A percentile compares a stretch with the other conserved stretches of the same genome.
Evolutionary conservation across 1,140 invertebrate species (phyloP).

Genomic region (Monomorium pharaonis): DNA sequence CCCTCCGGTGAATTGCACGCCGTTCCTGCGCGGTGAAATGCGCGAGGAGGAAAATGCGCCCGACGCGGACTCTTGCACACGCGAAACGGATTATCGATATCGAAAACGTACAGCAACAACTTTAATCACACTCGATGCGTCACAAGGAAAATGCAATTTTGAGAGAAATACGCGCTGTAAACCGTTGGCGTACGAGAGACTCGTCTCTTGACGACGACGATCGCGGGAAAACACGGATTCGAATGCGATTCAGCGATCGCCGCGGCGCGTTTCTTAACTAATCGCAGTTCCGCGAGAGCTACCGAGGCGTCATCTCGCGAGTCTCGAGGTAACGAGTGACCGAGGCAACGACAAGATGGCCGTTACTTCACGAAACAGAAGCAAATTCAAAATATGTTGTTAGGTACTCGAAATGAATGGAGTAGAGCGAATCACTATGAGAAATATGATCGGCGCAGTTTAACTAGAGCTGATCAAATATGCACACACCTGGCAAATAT

Average conservation of each 20-base stretch:
- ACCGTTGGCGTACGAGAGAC: neutral
- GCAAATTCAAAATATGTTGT: too few relatives aligned
- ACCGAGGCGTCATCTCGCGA: neutral
- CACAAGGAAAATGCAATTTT: neutral
- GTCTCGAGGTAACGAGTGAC: neutral
- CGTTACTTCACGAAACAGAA: too few relatives aligned
- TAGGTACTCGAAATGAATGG: too few relatives aligned
- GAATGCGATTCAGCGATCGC: neutral
- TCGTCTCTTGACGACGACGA: neutral
- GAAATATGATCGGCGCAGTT: neutral
- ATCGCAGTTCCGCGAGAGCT: neutral
- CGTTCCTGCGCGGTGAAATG: too few relatives aligned
- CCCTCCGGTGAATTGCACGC: too few relatives aligned
- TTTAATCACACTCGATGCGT: too few relatives aligned
- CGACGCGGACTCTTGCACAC: too few relatives aligned
- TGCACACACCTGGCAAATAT: neutral
- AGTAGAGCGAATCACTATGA: neutral
- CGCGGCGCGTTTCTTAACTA: neutral
- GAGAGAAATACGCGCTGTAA: too few relatives aligned
- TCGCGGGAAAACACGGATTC: neutral
- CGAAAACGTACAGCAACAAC: too few relatives aligned
- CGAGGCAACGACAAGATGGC: neutral
- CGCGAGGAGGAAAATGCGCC: too few relatives aligned
- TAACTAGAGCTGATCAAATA: neutral
- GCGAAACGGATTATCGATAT: too few relatives aligned